These are phyloP conservation scores for Sphenopsis melanotis DNA, from an alignment of 2,797 vertebrate species.

Conservation along the genomic window DNA sequence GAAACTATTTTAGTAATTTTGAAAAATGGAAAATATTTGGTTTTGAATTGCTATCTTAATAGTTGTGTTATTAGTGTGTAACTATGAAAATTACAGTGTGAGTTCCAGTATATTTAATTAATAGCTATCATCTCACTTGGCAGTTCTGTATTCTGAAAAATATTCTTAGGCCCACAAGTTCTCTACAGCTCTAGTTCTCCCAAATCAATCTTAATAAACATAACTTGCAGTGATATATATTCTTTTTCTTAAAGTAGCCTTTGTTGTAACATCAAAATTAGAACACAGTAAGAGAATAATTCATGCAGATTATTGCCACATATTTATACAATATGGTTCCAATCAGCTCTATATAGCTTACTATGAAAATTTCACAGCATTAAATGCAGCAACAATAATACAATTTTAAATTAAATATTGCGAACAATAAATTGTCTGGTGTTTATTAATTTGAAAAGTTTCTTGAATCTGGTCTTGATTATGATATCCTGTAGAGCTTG, in stretches of 20 bases:
- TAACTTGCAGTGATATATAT: not conserved
- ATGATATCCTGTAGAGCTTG: not conserved
- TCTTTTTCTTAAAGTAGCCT: not conserved
- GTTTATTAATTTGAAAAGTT: conserved; percentile 24
- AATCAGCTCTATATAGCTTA: not conserved
- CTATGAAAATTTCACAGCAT: not conserved
- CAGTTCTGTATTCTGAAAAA: not conserved
- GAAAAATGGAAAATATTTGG: not conserved
- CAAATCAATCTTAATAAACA: not conserved
- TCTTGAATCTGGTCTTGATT: not conserved
- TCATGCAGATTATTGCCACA: not conserved
- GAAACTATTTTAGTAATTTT: not conserved
- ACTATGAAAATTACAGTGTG: not conserved
- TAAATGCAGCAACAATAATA: not conserved
- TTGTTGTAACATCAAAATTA: not conserved
- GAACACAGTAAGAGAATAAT: not conserved
- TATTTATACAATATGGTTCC: not conserved
- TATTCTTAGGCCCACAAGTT: not conserved
- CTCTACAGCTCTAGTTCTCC: not conserved
- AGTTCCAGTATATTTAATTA: not conserved
- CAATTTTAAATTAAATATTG: conserved; percentile 8
- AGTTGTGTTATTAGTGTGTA: not conserved
- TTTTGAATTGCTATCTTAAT: not conserved
- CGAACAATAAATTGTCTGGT: not conserved
- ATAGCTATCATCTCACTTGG: not conserved